phyloP scores from a whole-genome alignment of 2,888 invertebrate genomes.

The Mythimna impura region DNA sequence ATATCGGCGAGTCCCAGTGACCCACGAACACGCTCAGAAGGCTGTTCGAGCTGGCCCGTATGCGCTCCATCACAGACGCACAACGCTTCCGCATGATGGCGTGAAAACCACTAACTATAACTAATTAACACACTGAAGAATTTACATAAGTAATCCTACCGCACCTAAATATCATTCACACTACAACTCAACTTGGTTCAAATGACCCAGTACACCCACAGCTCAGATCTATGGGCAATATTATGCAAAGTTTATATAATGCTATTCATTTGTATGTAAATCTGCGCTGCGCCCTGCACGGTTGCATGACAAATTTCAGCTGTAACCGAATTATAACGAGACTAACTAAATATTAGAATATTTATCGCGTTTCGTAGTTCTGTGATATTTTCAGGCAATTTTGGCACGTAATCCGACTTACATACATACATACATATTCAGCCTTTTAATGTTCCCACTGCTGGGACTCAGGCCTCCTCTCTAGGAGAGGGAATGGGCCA shows the following conservation, averaged over 20 bases:
- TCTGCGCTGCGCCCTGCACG: constrained; percentile 53
- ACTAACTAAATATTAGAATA: constrained; percentile 57
- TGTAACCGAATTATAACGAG: constrained; percentile 53
- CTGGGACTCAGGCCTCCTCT: too few relatives aligned
- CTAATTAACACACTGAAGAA: neutral
- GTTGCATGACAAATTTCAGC: constrained; percentile 61
- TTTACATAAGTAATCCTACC: neutral
- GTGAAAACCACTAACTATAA: too few relatives aligned
- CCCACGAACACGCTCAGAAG: too few relatives aligned
- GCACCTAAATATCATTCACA: constrained; percentile 6
- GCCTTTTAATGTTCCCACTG: too few relatives aligned
- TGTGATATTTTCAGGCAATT: neutral
- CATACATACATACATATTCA: too few relatives aligned
- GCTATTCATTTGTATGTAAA: constrained; percentile 66
- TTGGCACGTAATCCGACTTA: neutral
- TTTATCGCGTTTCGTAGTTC: constrained; percentile 32
- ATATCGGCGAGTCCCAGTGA: too few relatives aligned
- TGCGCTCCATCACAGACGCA: too few relatives aligned
- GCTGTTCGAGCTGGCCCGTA: too few relatives aligned
- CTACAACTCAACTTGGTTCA: constrained; percentile 1
- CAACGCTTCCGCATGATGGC: too few relatives aligned
- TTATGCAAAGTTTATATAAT: constrained; percentile 64
- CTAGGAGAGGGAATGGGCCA: too few relatives aligned
- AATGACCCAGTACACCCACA: constrained; percentile 38
- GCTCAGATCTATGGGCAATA: constrained; percentile 31